These are phyloP conservation scores for Microchrysa polita DNA, from an alignment of 2,888 invertebrate genomes.

Conservation along the genomic window DNA sequence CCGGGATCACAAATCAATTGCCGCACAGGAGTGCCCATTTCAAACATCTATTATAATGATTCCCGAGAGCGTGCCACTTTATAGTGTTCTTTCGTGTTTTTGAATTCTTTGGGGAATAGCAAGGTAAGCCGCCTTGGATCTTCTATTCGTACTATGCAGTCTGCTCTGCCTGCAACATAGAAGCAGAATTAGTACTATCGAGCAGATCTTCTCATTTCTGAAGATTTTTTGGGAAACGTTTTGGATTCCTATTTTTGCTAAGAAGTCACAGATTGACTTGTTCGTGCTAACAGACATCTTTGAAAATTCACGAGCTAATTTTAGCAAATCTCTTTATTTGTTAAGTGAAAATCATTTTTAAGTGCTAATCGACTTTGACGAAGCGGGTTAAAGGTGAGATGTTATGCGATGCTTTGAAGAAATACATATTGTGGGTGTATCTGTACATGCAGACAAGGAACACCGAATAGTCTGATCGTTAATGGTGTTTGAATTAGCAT, in stretches of 20 bases:
- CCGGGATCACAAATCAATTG: slow-evolving; percentile 27
- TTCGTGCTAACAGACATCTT: neutral
- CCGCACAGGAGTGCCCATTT: neutral
- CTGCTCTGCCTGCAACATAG: no score
- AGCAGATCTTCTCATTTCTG: no score
- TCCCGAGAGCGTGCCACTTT: neutral
- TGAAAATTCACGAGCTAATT: neutral
- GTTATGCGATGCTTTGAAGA: no score
- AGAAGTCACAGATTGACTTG: neutral
- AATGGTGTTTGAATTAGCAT: no score
- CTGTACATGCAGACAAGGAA: no score
- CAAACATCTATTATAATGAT: no score
- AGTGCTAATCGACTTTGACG: slow-evolving; percentile 8
- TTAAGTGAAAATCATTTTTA: slow-evolving; percentile 13
- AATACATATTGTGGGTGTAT: no score
- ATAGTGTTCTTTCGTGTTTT: neutral
- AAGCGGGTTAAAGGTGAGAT: neutral
- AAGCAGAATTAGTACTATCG: no score
- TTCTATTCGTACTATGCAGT: no score
- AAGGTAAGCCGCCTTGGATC: neutral
- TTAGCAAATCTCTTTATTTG: neutral
- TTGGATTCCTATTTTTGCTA: neutral
- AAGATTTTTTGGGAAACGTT: neutral
- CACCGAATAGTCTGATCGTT: no score
- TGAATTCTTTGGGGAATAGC: neutral